phyloP scores from a whole-genome alignment of 64 coral and sea anemone genomes.

The Orbicella faveolata region DNA sequence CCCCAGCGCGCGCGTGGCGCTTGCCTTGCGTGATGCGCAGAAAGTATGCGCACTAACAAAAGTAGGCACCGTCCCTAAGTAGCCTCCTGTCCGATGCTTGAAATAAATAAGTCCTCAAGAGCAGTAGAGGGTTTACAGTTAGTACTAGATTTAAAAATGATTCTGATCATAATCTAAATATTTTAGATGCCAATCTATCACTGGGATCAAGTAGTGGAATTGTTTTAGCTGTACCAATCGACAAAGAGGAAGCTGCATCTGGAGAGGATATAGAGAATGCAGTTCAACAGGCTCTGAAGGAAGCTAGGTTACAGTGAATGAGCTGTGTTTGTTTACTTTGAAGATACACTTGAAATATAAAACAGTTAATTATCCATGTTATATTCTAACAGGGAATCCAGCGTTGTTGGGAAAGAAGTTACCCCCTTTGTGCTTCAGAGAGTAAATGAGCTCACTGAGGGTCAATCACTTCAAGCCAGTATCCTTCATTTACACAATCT shows the following conservation, averaged over 20 bases:
- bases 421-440: constrained; percentile 88
- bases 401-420: constrained; percentile 75
- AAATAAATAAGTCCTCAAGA: not conserved
- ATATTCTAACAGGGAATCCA: constrained; percentile 20
- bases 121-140: not conserved
- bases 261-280: constrained; percentile 78
- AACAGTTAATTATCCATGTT: not conserved
- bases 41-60: too few relatives aligned
- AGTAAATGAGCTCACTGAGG: constrained; percentile 90
- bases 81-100: not conserved
- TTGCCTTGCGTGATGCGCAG: too few relatives aligned
- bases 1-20: too few relatives aligned
- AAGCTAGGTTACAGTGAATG: constrained; percentile 61
- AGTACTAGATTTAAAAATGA: not conserved
- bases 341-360: too few relatives aligned
- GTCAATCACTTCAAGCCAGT: constrained; percentile 93
- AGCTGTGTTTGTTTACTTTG: too few relatives aligned
- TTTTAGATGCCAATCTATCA: constrained; percentile 74
- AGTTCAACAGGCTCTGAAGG: constrained; percentile 76
- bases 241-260: constrained; percentile 43
- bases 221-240: constrained; percentile 87
- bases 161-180: not conserved
- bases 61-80: too few relatives aligned
- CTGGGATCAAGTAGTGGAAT: constrained; percentile 84
- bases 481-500: constrained; percentile 45